These are phyloP conservation scores for Apteryx mantelli DNA, from an alignment of 2,113 vertebrate genomes.

Conservation along the genomic window DNA sequence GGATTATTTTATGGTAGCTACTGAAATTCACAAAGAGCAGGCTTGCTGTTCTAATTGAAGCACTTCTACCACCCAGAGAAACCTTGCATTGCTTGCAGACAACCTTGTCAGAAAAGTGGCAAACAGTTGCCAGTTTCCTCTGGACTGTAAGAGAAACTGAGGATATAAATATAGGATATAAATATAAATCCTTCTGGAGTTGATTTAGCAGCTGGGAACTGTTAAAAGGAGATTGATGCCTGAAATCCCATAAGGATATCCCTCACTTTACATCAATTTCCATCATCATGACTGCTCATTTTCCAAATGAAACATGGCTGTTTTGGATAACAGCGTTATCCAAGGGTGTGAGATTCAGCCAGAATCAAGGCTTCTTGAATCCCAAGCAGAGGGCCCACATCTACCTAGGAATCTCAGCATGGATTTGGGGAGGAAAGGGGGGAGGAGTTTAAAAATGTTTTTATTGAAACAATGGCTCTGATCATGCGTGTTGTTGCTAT, in stretches of 20 bases:
- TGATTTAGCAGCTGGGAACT: neutral
- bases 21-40: neutral
- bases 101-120: neutral
- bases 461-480: neutral
- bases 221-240: neutral
- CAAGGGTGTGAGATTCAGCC: neutral
- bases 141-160: neutral
- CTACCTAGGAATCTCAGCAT: too few species aligned
- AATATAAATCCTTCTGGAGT: neutral
- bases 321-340: neutral
- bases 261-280: neutral
- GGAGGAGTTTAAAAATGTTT: too few species aligned
- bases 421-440: too few species aligned
- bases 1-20: neutral
- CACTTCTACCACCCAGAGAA: neutral
- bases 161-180: neutral
- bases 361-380: neutral
- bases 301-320: neutral
- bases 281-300: neutral
- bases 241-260: neutral
- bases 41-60: neutral
- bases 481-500: neutral
- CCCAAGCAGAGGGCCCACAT: neutral
- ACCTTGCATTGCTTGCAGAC: neutral
- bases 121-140: neutral